phyloP scores from a whole-genome alignment of 2,797 vertebrate species.

The Hylomyscus alleni region DNA sequence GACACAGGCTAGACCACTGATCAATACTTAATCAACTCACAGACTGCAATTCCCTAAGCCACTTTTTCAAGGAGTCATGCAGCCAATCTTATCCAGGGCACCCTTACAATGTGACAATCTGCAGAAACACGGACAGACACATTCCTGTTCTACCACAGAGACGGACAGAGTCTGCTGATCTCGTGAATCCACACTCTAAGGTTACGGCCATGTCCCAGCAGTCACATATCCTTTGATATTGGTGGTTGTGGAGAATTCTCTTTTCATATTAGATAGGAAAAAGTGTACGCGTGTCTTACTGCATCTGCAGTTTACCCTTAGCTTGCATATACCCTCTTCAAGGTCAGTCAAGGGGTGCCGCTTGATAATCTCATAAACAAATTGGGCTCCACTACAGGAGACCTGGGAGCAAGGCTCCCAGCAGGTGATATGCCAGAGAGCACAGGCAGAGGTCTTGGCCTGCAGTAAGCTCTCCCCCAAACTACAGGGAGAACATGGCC shows the following conservation, averaged over 20 bases:
- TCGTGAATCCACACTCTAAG: neutral
- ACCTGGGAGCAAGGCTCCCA: neutral
- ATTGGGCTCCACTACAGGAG: neutral
- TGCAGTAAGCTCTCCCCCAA: neutral
- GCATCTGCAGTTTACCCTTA: neutral
- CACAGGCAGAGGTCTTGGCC: neutral
- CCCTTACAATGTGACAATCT: neutral
- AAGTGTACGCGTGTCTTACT: neutral
- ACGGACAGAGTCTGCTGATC: neutral
- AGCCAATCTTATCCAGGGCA: neutral
- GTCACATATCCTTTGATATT: neutral
- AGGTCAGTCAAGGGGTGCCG: too few relatives aligned
- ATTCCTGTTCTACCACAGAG: neutral
- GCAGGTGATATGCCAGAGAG: neutral
- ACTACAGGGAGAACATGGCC: neutral
- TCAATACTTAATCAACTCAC: conserved; percentile 71
- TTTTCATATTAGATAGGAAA: neutral
- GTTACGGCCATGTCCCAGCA: neutral
- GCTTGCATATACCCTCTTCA: neutral
- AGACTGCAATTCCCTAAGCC: conserved; percentile 46
- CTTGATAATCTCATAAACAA: too few relatives aligned
- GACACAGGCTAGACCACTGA: conserved; percentile 44
- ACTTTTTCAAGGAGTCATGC: neutral
- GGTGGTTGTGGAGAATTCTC: neutral
- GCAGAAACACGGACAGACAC: neutral